Evolutionary conservation across 2,113 vertebrate genomes (phyloP), one percentile per base, ranked within the genome.

Genomic region (Phalacrocorax carbo): DNA sequence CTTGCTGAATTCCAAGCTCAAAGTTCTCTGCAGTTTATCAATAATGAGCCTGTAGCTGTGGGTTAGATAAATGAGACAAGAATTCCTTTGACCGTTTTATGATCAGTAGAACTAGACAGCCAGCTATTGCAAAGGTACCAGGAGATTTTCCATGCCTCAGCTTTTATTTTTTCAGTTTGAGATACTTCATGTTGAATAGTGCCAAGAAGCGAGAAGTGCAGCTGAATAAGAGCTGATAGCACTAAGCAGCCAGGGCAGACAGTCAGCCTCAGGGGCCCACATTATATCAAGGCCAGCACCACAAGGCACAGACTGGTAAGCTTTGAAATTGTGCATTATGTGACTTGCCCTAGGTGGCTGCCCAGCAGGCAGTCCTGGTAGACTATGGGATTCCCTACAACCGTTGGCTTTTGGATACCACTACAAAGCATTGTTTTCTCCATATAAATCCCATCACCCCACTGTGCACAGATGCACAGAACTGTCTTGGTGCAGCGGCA

Each of bases 121-220:
- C 44, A 79, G 19, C 23, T 85, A 16, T 91, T 93, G 76, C 57
- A 87, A 79, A 61, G 17, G 23, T 44, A 61, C 30, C 49, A 57
- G 40, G 65, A 79, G n/a, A 49, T 89, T 91, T 94, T 89, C 65
- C 61, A 36, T 36, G 16, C 19, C 40, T 85, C 48, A n/a, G 57
- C 25, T 93, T 94, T 87, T 85, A 70, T 69, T 90, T 88, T 58
- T 68, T 82, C 62, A 16, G 26, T 85, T 71, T 84, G 71, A 55
- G 51, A n/a, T 85, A 51, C 27, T 40, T 94, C 15, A 23, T 61
- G 48, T 11, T 69, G 75, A 73, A 84, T 90, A 70, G 25, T 55
- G 21, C 4, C 21, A 68, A 48, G 82, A 75, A 61, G 36, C 51
- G 15, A 72, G 60, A 82, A 72, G 54, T n/a, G 34, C 15, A 61